phyloP scores from a whole-genome alignment of 2,113 vertebrate species.

The Chionomys nivalis region DNA sequence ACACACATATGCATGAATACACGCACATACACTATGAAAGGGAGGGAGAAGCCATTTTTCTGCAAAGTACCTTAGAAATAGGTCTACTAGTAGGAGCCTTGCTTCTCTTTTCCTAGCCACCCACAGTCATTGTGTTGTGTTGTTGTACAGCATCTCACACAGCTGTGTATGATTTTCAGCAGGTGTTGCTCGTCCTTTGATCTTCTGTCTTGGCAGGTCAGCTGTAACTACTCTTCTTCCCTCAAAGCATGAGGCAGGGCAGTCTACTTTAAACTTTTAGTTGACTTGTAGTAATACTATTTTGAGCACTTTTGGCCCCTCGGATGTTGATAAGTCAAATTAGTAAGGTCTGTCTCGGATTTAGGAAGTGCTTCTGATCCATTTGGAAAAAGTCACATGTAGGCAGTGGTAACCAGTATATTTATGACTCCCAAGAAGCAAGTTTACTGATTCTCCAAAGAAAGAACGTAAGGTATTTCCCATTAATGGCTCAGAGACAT shows the following conservation, averaged over 20 bases:
- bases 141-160: background rate
- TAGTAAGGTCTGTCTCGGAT: background rate
- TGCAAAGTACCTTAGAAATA: background rate
- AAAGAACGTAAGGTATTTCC: background rate
- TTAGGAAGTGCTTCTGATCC: background rate
- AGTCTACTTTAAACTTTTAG: slow-evolving; percentile 14
- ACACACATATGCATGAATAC: background rate
- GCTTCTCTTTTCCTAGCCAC: background rate
- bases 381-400: background rate
- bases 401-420: background rate
- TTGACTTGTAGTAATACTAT: background rate
- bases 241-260: background rate
- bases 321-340: slow-evolving; percentile 9
- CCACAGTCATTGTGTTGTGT: background rate
- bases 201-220: background rate
- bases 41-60: background rate
- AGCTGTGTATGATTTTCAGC: background rate
- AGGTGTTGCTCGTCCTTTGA: background rate
- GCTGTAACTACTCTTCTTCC: background rate
- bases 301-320: slow-evolving; percentile 28
- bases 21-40: too few species aligned
- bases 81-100: background rate
- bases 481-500: background rate
- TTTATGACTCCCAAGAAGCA: background rate
- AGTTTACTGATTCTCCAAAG: background rate